Evolutionary conservation across 2,113 vertebrate species (phyloP), one percentile per base, ranked within the genome.

Genomic region (Protomyctophum bolini): DNA sequence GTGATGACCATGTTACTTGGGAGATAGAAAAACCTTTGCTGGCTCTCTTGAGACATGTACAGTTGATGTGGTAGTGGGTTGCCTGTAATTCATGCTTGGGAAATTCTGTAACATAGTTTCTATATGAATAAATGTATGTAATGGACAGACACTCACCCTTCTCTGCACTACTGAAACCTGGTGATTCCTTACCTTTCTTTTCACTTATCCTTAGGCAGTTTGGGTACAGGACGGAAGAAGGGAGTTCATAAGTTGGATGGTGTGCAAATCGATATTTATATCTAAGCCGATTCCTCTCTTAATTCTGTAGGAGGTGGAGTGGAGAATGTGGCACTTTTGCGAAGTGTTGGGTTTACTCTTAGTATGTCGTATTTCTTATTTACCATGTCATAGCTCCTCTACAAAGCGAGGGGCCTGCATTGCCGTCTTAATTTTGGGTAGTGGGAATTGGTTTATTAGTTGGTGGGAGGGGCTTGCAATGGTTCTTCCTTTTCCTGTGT

Each of bases 51-150:
- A 87, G 84, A 87, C 70, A 76, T 92, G 92, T 91, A 91, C 89
- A 91, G 90, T 90, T 83, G 76, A 79, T 80, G 88, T 91, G 86
- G 86, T 88, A 71, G 86, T 87, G 76, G 83, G 90, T 91, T 90
- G 88, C 89, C 86, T 91, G 87, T 91, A 92, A 91, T 88, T 90
- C 84, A 88, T 89, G 73, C 80, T 83, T 88, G 89, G 83, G 77
- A 88, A 80, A 89, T 85, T 90, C 83, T 88, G 86, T 92, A 91
- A 92, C 74, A 88, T 89, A 91, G 90, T 92, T 93, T 92, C 81
- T 91, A 91, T 91, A 91, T 86, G 87, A 90, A 85, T 92, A 87
- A 88, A 87, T 85, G 84, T 92, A 85, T 87, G 84, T 83, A 84
- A 88, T 88, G 83, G 81, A 89, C 77, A 81, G 74, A 85, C 75